phyloP scores from a whole-genome alignment of 1,140 invertebrate genomes.

The Solenopsis invicta region DNA sequence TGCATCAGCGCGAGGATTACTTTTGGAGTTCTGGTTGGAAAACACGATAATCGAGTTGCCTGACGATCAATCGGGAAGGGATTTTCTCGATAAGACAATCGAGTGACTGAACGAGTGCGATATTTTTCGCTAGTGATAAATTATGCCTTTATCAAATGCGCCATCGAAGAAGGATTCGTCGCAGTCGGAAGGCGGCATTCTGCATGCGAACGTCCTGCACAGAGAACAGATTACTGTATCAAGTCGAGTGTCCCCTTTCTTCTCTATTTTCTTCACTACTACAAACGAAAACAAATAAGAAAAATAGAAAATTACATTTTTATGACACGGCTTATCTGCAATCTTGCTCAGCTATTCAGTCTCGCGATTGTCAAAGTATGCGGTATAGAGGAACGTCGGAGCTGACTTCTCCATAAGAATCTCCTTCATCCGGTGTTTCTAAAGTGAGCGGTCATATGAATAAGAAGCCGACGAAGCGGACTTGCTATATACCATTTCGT shows the following conservation, averaged over 20 bases:
- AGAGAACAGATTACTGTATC: constrained; percentile 50
- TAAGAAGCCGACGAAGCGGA: constrained; percentile 46
- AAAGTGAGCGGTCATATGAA: constrained; percentile 30
- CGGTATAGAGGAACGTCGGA: constrained; percentile 26
- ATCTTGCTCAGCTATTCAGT: constrained; percentile 2
- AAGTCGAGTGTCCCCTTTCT: constrained; percentile 1
- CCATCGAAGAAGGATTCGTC: background rate
- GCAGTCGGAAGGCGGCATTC: background rate
- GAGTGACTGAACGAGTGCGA: constrained; percentile 46
- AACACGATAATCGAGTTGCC: constrained; percentile 42
- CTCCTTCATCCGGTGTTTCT: constrained; percentile 26
- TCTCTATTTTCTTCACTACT: too few species aligned
- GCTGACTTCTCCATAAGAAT: background rate
- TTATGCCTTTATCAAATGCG: constrained; percentile 51
- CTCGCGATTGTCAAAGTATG: constrained; percentile 37
- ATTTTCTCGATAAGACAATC: constrained; percentile 53
- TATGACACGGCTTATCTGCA: constrained; percentile 44
- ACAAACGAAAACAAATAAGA: constrained; percentile 14
- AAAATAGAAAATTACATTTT: constrained; percentile 62
- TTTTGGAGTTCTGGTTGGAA: constrained; percentile 19
- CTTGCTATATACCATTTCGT: background rate
- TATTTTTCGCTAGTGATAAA: constrained; percentile 49
- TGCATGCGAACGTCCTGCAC: background rate
- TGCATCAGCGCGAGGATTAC: constrained; percentile 14
- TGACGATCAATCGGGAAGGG: constrained; percentile 29